These are phyloP conservation scores for Cochlearius cochlearius DNA, from an alignment of 2,113 vertebrate genomes.

Conservation along the genomic window DNA sequence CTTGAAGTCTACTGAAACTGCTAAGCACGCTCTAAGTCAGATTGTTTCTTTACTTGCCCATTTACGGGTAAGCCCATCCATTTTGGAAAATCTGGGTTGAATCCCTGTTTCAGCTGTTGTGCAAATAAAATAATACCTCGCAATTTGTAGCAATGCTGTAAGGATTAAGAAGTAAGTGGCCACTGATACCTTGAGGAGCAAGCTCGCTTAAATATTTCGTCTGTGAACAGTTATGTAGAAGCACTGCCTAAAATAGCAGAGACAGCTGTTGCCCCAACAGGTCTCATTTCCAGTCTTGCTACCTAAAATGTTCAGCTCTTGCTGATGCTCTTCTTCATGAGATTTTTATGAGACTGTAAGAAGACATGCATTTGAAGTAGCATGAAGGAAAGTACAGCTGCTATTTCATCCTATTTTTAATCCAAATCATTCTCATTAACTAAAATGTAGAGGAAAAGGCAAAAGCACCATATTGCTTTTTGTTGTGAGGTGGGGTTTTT, in stretches of 20 bases:
- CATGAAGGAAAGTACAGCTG: not conserved
- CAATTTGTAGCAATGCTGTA: not conserved
- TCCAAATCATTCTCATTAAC: not conserved
- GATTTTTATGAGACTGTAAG: not conserved
- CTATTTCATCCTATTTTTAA: slow-evolving; percentile 15
- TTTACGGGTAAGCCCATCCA: not conserved
- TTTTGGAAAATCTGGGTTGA: not conserved
- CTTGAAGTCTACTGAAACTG: not conserved
- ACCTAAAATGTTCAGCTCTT: not conserved
- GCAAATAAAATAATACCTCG: not conserved
- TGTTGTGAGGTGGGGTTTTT: not conserved
- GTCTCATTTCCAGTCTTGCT: not conserved
- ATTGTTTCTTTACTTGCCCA: not conserved
- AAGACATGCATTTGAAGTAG: not conserved
- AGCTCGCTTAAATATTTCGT: not conserved
- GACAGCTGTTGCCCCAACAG: not conserved
- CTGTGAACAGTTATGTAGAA: not conserved
- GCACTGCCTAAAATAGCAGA: not conserved
- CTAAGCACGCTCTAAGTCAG: not conserved
- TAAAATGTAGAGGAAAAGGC: not conserved
- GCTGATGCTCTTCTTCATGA: not conserved
- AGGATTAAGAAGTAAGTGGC: not conserved
- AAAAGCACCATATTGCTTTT: not conserved
- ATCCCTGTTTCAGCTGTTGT: not conserved
- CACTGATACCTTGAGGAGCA: not conserved